Percentiles rank a stretch among this genome's conserved stretches.
Conservation (phyloP, 2,797 vertebrate genomes). For the Choloepus didactylus region DNA sequence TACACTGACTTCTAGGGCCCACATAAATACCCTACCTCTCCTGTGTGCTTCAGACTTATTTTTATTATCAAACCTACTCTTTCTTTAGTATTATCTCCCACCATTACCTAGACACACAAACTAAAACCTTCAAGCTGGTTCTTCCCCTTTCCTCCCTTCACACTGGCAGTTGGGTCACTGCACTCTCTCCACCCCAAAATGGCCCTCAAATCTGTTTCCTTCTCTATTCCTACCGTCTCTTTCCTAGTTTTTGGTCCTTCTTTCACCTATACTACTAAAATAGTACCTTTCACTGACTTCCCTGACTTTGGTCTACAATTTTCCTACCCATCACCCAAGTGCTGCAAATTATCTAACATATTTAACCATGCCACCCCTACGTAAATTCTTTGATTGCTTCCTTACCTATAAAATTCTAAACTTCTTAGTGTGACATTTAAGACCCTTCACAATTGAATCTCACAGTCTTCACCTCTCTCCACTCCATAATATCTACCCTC, state of each 20-base stretch:
- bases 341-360: conserved; percentile 18
- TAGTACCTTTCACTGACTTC: not conserved
- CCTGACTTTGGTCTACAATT: conserved; percentile 14
- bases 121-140: not conserved
- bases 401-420: not conserved
- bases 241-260: not conserved
- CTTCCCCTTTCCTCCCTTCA: not conserved
- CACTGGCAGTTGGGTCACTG: not conserved
- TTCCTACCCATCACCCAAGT: not conserved
- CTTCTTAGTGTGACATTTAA: not conserved
- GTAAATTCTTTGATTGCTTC: not conserved
- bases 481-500: not conserved
- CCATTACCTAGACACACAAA: not conserved
- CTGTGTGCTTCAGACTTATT: not conserved
- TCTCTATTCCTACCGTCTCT: not conserved
- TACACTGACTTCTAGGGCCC: not conserved
- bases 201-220: not conserved
- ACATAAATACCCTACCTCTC: not conserved
- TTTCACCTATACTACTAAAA: not conserved
- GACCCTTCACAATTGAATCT: not conserved
- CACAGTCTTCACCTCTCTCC: not conserved
- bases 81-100: not conserved
- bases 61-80: not conserved
- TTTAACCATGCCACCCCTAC: not conserved
- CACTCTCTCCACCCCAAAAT: not conserved